Conservation (phyloP, 1,140 invertebrate species). For the Elymnias hypermnestra region DNA sequence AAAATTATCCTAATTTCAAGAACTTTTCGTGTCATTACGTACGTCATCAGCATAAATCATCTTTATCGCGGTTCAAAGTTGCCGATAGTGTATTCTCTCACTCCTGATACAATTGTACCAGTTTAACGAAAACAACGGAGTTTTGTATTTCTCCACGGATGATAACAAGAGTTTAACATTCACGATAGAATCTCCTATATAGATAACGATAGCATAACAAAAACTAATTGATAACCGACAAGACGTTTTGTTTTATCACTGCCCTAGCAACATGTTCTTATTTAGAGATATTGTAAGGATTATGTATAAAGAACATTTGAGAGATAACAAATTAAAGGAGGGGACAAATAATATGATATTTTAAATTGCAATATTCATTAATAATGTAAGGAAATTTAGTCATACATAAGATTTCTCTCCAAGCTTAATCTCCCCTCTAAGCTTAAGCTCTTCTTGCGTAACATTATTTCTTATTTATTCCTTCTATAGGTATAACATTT, state of each 20-base stretch:
- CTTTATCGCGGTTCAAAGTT: constrained; percentile 32
- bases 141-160: constrained; percentile 3
- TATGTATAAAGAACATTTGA: too few relatives aligned
- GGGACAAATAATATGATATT: too few relatives aligned
- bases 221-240: background rate
- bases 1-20: constrained; percentile 8
- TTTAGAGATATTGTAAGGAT: too few relatives aligned
- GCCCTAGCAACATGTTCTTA: background rate
- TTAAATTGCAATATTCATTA: too few relatives aligned
- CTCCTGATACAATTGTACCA: constrained; percentile 24
- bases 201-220: background rate
- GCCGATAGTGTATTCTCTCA: constrained; percentile 21
- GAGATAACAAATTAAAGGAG: too few relatives aligned
- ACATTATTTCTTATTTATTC: too few relatives aligned
- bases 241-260: background rate
- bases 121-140: constrained; percentile 21
- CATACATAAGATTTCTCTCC: too few relatives aligned
- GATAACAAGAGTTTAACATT: constrained; percentile 11
- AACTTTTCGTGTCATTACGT: constrained; percentile 7
- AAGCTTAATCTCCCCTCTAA: too few relatives aligned
- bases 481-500: too few relatives aligned
- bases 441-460: too few relatives aligned
- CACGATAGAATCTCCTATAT: background rate
- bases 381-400: too few relatives aligned
- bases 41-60: constrained; percentile 21